phyloP scores from a whole-genome alignment of 2,888 invertebrate species.

The Rugalucina vietnamica region DNA sequence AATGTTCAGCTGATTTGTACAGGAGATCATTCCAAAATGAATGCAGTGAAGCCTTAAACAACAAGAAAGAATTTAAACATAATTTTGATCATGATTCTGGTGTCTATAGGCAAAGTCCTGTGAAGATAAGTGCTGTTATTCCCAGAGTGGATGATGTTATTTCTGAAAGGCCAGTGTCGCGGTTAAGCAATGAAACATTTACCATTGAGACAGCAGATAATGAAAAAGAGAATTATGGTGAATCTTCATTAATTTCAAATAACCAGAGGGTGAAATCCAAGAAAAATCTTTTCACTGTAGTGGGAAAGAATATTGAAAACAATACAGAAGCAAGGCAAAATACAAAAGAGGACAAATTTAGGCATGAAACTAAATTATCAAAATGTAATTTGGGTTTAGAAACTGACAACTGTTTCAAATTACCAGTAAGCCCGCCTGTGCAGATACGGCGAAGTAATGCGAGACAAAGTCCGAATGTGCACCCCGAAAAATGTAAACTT shows the following conservation, averaged over 20 bases:
- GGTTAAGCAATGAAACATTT: not conserved
- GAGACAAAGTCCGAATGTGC: not conserved
- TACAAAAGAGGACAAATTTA: not conserved
- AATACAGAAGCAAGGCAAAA: not conserved
- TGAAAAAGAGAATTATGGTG: not conserved
- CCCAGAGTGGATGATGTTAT: too few relatives aligned
- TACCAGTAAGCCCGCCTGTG: not conserved
- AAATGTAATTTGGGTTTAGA: not conserved
- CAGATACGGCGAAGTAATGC: not conserved
- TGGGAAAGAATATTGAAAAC: not conserved
- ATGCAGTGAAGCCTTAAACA: too few relatives aligned
- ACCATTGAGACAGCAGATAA: not conserved
- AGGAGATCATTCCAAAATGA: too few relatives aligned
- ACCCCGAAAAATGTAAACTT: not conserved
- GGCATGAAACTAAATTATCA: not conserved
- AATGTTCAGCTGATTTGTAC: too few relatives aligned
- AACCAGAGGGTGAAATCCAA: not conserved
- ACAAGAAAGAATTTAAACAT: too few relatives aligned
- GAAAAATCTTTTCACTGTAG: not conserved
- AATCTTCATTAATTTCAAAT: not conserved
- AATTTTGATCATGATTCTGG: too few relatives aligned
- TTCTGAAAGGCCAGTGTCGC: not conserved
- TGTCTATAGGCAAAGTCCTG: too few relatives aligned
- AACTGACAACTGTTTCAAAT: not conserved
- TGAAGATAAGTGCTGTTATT: too few relatives aligned